Percentiles rank a stretch among this genome's conserved stretches.
Conservation (phyloP, 2,797 vertebrate genomes). For the Ambastaia sidthimunki region DNA sequence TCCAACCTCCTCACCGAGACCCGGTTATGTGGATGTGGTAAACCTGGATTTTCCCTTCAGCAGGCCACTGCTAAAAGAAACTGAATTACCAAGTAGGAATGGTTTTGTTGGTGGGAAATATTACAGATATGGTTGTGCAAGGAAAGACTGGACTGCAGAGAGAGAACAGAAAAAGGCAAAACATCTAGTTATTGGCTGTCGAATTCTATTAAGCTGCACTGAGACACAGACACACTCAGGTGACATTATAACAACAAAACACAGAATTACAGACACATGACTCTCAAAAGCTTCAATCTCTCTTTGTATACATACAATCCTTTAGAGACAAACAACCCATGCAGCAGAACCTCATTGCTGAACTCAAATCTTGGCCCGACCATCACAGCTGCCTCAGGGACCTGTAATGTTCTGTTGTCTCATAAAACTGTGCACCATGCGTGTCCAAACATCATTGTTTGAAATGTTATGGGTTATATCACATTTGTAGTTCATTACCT, state of each 20-base stretch:
- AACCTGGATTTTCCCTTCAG: constrained; percentile 21
- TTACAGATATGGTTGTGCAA: no score
- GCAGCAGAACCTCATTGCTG: not conserved
- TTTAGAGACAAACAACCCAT: constrained; percentile 14
- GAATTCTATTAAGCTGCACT: not conserved
- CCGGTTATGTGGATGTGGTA: constrained; percentile 17
- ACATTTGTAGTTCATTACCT: constrained; percentile 65
- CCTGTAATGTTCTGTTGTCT: constrained; percentile 28
- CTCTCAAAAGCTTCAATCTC: not conserved
- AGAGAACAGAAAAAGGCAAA: no score
- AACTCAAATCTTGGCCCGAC: constrained; percentile 11
- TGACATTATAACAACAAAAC: not conserved
- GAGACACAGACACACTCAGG: not conserved
- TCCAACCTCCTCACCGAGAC: not conserved
- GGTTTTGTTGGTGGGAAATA: not conserved
- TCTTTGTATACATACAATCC: not conserved
- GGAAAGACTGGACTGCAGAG: no score
- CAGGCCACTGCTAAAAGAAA: not conserved
- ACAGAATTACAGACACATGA: not conserved
- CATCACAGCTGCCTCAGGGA: constrained; percentile 7
- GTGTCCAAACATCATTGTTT: constrained; percentile 64
- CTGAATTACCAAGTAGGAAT: not conserved
- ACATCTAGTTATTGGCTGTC: not conserved
- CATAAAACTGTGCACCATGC: constrained; percentile 5
- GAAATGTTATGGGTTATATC: constrained; percentile 69